Evolutionary conservation across 2,797 vertebrate species (phyloP), one percentile per base, ranked within the genome.

Genomic region (Argyrosomus regius): DNA sequence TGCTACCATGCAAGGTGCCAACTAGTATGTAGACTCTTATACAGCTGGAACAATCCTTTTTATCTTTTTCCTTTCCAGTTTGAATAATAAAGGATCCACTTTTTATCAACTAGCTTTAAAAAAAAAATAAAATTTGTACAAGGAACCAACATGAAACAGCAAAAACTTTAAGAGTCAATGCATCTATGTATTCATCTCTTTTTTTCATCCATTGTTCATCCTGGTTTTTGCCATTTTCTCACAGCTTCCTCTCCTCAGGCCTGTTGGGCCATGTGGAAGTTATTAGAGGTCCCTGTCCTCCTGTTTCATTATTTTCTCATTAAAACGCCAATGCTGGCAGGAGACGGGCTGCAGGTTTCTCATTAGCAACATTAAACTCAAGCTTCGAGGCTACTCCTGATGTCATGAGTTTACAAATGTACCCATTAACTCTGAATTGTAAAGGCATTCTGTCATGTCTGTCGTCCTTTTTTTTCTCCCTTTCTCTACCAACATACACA

Each of bases 291-390:
- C 45, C 68, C 64, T 73, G 52, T 74, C 82, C 60, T 75, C 13
- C 35, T 72, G 39, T 67, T 54, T 78, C 49, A 65, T 81, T 85
- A 62, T 77, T 71, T 72, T 69, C 56, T 81, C 58, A 83, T 81
- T 77, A 82, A 73, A 53, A 46, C 52, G 26, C 31, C 22, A 48
- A n/a, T 26, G 50, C 41, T 75, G 43, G 78, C 52, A 48, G 62
- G 54, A 62, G 72, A 78, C 48, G 11, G 39, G 35, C 69, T 72
- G 39, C 69, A 72, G 68, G 48, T 67, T 73, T 72, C 64, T 75
- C 41, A 72, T 79, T 67, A 62, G 66, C n/a, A 7, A 53, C 58
- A 72, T 68, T 72, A 56, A 14, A 57, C 74, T 59, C 14, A 22
- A 12, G 53, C 77, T 50, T 78, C 22, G 35, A 1, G 48, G 60